Percentiles rank a stretch among this genome's conserved stretches.
These are phyloP conservation scores for Pseudorectes ferrugineus DNA, from an alignment of 2,113 vertebrate genomes.

Conservation along the genomic window DNA sequence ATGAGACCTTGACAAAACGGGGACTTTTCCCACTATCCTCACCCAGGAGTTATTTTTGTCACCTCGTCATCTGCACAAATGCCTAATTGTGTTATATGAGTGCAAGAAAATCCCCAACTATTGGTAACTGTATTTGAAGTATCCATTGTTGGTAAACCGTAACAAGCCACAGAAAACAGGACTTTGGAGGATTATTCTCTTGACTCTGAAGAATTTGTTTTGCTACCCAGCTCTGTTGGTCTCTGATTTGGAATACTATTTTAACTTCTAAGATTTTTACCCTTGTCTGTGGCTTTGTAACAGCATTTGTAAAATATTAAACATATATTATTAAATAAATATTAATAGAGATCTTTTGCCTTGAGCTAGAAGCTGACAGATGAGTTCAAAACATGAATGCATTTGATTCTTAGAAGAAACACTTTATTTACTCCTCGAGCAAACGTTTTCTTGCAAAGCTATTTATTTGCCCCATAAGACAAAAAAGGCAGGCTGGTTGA, in stretches of 20 bases:
- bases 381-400: not conserved
- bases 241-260: not conserved
- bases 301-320: not conserved
- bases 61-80: not conserved
- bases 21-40: not conserved
- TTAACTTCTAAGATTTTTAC: not conserved
- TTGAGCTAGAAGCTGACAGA: conserved; percentile 22
- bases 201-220: not conserved
- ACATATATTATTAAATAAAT: not conserved
- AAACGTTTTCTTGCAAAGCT: not conserved
- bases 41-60: not conserved
- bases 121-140: not conserved
- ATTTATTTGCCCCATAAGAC: not conserved
- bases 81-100: not conserved
- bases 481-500: not conserved
- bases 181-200: not conserved
- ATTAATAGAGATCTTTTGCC: not conserved
- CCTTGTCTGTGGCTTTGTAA: not conserved
- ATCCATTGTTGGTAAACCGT: not conserved
- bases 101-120: not conserved
- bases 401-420: not conserved
- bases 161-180: not conserved
- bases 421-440: not conserved
- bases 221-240: not conserved
- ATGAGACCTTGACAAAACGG: not conserved